Base-by-base conservation (phyloP, 2,113 vertebrate species). In the Proteles cristata region DNA sequence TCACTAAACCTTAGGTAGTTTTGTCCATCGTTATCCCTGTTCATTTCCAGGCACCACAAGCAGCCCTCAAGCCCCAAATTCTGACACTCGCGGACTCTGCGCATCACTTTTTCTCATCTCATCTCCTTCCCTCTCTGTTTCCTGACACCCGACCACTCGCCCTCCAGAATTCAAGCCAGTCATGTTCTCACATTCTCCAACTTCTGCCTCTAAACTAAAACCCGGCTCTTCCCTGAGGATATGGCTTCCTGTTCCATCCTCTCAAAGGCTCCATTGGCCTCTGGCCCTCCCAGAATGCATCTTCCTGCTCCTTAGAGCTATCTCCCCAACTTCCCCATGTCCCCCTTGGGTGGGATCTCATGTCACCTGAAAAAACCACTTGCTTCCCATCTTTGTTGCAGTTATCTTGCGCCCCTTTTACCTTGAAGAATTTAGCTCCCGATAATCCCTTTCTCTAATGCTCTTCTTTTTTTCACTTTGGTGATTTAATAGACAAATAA, bases 201-300 rank as follows among this genome's bases (percentile, higher is more conserved):
- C 69, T n/a, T 7, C 11, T 91, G 9, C 66, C 33, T 84, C 87
- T 77, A 76, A 77, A 16, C 14, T 43, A 61, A 95, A 93, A 85
- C 16, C 7, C 4, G 11, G 9, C 19, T 48, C 33, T 33, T 33
- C 8, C 25, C 50, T 17, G 31, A 33, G 25, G 0, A 35, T 10
- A 5, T 2, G 28, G 17, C 2, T 15, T 83, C 15, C 28, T 84
- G 10, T 31, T 4, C 3, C 4, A 23, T 48, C 16, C 11, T 76
- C 48, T 55, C 68, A 58, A 55, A 65, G n/a, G 21, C 7, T 58
- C 12, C 33, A 43, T 28, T 68, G 2, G 15, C 14, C 11, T 82
- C n/a, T 12, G 23, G 5, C 31, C 68, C 9, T 5, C 23, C 61
- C 50, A 10, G 2, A 10, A 26, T 7, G 6, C 6, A 63, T 19